These are phyloP conservation scores for Oryzias sinensis DNA, from an alignment of 2,797 vertebrate genomes.

Conservation along the genomic window DNA sequence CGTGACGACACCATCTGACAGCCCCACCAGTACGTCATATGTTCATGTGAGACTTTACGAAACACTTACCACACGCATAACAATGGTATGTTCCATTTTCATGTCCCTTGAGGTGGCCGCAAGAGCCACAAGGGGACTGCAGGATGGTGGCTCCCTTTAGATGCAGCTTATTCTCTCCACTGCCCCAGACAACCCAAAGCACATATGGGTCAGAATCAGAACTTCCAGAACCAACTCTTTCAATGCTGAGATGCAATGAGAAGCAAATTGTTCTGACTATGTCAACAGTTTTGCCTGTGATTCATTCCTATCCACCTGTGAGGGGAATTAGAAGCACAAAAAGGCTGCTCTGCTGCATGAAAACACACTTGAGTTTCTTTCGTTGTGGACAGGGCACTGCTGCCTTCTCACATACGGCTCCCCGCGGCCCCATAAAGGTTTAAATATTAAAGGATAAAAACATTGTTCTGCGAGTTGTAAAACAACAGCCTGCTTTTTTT, in stretches of 20 bases:
- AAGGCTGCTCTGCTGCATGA: neutral
- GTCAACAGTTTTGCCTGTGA: neutral
- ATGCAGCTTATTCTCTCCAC: too few species aligned
- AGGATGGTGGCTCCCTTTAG: too few species aligned
- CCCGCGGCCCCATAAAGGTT: neutral
- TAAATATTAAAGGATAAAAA: constrained; percentile 1
- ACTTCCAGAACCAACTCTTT: neutral
- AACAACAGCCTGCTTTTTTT: neutral
- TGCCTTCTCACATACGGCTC: neutral
- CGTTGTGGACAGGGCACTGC: neutral
- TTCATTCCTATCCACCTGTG: neutral
- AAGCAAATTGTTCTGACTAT: neutral
- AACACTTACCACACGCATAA: too few species aligned
- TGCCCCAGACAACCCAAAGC: too few species aligned
- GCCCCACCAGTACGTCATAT: too few species aligned
- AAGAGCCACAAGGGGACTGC: too few species aligned
- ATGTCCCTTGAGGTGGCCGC: too few species aligned
- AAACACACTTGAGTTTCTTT: neutral
- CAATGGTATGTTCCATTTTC: too few species aligned
- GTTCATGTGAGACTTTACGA: too few species aligned
- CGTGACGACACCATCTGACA: too few species aligned
- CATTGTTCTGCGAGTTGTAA: neutral
- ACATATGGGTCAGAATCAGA: neutral
- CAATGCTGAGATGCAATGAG: neutral
- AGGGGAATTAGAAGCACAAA: neutral